A percentile compares a stretch with the other conserved stretches of the same genome.
phyloP scores from a whole-genome alignment of 2,888 invertebrate genomes.

The Piscicola geometra region DNA sequence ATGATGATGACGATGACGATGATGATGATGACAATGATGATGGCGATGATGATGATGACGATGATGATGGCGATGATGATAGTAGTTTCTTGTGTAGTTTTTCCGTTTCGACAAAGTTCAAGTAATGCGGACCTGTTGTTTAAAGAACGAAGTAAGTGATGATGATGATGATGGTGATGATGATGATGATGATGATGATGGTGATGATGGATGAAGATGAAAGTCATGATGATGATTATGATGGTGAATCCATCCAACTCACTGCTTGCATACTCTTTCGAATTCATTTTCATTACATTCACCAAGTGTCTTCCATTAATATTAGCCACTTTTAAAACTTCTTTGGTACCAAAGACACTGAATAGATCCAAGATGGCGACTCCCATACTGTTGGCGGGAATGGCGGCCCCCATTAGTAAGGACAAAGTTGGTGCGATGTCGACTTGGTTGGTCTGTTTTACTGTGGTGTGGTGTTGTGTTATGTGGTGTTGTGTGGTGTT shows the following conservation, averaged over 20 bases:
- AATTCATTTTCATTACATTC: conserved; percentile 45
- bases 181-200: too few species aligned
- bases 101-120: neutral
- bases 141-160: too few species aligned
- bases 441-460: conserved; percentile 63
- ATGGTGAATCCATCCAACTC: neutral
- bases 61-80: neutral
- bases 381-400: conserved; percentile 81
- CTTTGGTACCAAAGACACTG: conserved; percentile 14
- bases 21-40: too few species aligned
- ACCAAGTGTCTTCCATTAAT: conserved; percentile 50
- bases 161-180: too few species aligned
- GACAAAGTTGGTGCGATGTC: conserved; percentile 89
- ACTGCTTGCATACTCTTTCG: conserved; percentile 17
- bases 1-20: too few species aligned
- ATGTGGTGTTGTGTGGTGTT: too few species aligned
- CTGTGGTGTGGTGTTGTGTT: too few species aligned
- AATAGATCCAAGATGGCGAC: conserved; percentile 42
- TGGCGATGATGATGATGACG: too few species aligned
- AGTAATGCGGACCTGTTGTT: neutral
- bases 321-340: conserved; percentile 45
- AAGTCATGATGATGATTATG: neutral
- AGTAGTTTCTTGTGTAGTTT: neutral
- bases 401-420: conserved; percentile 74
- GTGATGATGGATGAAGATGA: neutral